Conservation (phyloP, 2,888 invertebrate species). For the Napeogenes inachia region DNA sequence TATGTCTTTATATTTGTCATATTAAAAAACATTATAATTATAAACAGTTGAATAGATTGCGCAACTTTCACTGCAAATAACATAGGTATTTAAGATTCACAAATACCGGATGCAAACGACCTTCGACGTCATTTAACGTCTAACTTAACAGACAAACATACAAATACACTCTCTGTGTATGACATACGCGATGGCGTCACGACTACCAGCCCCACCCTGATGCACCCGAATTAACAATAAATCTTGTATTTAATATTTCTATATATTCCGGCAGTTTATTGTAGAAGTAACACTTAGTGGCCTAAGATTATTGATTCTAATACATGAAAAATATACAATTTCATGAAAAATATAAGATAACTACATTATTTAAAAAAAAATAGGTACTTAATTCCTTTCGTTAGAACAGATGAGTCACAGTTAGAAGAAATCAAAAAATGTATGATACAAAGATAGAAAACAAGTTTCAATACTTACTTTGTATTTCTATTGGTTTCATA, state of each 20-base stretch:
- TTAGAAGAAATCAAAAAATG: too few species aligned
- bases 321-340: too few species aligned
- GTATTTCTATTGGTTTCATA: background rate
- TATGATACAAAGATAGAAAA: too few species aligned
- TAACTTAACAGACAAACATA: constrained; percentile 52
- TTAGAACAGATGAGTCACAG: too few species aligned
- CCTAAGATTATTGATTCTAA: too few species aligned
- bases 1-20: too few species aligned
- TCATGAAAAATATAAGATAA: too few species aligned
- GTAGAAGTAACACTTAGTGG: too few species aligned
- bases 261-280: too few species aligned
- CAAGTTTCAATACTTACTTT: constrained; percentile 23
- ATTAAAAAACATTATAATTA: background rate
- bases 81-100: constrained; percentile 13
- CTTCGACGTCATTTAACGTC: constrained; percentile 63
- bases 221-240: constrained; percentile 43
- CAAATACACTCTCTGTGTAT: constrained; percentile 43
- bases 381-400: too few species aligned
- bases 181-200: constrained; percentile 70
- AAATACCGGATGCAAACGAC: constrained; percentile 60
- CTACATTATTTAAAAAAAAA: too few species aligned
- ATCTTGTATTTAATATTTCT: constrained; percentile 9
- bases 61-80: constrained; percentile 17
- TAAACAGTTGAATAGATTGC: constrained; percentile 6
- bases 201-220: constrained; percentile 56